Conservation (phyloP, 92 coral and sea anemone genomes). For the Blastomussa wellsi region DNA sequence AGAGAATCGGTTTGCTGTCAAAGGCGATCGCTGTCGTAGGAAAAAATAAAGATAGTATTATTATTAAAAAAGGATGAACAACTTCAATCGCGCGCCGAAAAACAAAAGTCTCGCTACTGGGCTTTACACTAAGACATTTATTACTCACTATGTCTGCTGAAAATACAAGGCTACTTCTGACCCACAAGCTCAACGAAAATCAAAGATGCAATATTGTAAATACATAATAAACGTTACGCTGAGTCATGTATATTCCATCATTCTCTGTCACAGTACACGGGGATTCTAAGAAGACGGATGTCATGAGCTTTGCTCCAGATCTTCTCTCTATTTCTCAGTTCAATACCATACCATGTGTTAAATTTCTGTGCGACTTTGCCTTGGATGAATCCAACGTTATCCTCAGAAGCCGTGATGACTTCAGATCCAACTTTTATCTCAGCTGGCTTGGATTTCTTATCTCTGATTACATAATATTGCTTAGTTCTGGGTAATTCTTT, state of each 20-base stretch:
- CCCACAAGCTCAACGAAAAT: neutral
- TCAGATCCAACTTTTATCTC: slow-evolving; percentile 32
- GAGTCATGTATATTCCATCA: neutral
- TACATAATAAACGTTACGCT: neutral
- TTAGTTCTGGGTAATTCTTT: slow-evolving; percentile 20
- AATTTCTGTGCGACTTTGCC: slow-evolving; percentile 41
- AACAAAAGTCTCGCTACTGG: neutral
- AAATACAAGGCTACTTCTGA: neutral
- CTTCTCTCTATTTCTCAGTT: slow-evolving; percentile 40
- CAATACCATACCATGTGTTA: slow-evolving; percentile 46
- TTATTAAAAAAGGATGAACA: neutral
- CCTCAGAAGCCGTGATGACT: slow-evolving; percentile 29
- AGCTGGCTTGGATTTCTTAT: slow-evolving; percentile 23
- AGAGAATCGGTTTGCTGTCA: too few species aligned
- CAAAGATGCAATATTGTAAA: neutral
- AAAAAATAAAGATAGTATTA: neutral
- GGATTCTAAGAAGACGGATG: slow-evolving; percentile 47
- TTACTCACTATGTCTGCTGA: neutral
- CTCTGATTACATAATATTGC: slow-evolving; percentile 19
- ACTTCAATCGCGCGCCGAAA: neutral
- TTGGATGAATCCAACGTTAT: slow-evolving; percentile 32
- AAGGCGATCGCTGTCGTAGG: too few species aligned
- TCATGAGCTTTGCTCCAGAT: slow-evolving; percentile 43
- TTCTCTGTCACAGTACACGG: slow-evolving; percentile 35
- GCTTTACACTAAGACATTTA: neutral